phyloP scores from a whole-genome alignment of 1,140 invertebrate genomes.

The Zophobas atratus region DNA sequence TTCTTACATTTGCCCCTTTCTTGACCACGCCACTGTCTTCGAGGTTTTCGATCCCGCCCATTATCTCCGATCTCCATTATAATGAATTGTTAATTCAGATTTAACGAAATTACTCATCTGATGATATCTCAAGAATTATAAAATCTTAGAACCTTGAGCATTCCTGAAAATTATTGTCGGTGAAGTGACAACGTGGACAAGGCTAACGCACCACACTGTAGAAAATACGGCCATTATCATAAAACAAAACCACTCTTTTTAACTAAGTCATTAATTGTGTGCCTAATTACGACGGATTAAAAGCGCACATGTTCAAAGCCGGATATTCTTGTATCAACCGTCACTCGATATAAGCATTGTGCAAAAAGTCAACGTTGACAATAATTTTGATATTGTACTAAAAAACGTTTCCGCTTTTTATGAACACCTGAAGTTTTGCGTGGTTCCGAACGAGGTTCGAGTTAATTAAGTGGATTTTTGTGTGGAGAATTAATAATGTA shows the following conservation, averaged over 20 bases:
- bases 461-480: no score
- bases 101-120: neutral
- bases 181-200: neutral
- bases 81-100: neutral
- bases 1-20: no score
- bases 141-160: neutral
- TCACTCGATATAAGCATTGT: neutral
- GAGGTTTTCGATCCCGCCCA: neutral
- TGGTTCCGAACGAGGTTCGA: no score
- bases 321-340: neutral
- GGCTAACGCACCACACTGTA: neutral
- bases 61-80: neutral
- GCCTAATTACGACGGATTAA: neutral
- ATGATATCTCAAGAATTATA: neutral
- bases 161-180: slow-evolving; percentile 1
- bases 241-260: no score
- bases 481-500: no score
- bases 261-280: neutral
- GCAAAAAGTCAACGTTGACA: neutral
- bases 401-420: neutral
- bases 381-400: neutral
- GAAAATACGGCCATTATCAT: no score
- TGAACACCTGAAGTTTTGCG: neutral
- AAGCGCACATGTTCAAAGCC: neutral
- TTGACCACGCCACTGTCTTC: neutral